phyloP scores from a whole-genome alignment of 2,113 vertebrate species.

The Reinhardtius hippoglossoides region DNA sequence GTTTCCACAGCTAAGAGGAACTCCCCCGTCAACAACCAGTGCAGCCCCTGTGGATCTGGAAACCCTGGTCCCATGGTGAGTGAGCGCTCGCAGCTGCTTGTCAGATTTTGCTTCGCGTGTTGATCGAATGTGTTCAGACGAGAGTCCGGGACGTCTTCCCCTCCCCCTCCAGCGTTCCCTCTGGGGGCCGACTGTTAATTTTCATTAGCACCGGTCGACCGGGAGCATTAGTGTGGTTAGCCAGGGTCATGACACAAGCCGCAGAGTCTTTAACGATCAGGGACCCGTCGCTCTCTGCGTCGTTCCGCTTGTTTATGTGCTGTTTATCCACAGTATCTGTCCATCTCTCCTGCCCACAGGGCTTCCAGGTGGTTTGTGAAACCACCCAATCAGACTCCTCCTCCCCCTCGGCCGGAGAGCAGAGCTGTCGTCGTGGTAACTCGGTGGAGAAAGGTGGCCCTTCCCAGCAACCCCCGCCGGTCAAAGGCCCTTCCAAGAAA shows the following conservation, averaged over 20 bases:
- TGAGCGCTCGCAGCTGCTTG: not conserved
- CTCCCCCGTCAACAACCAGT: conserved; percentile 91
- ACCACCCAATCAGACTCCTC: conserved; percentile 86
- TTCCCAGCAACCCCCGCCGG: conserved; percentile 87
- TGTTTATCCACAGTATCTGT: conserved; percentile 19
- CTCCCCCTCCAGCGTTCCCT: conserved; percentile 17
- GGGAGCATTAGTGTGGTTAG: conserved; percentile 47
- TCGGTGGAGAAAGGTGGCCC: conserved; percentile 92
- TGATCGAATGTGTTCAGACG: conserved; percentile 45
- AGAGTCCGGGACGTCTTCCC: conserved; percentile 15
- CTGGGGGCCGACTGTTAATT: conserved; percentile 39
- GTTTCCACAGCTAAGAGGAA: conserved; percentile 91
- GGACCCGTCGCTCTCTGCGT: conserved; percentile 10
- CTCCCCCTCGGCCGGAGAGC: conserved; percentile 84
- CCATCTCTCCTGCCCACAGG: conserved; percentile 75
- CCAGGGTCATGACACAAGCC: conserved; percentile 28
- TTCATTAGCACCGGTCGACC: conserved; percentile 62
- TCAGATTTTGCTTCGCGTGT: conserved; percentile 24
- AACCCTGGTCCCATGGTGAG: conserved; percentile 84
- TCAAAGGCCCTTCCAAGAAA: conserved; percentile 87
- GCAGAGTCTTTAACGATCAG: conserved; percentile 45
- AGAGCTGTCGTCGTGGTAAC: conserved; percentile 92
- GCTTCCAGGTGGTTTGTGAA: conserved; percentile 94
- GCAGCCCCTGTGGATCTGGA: conserved; percentile 86
- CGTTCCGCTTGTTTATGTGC: not conserved